Evolutionary conservation across 1,140 invertebrate genomes (phyloP).

Genomic region (Apocrypta bakeri): DNA sequence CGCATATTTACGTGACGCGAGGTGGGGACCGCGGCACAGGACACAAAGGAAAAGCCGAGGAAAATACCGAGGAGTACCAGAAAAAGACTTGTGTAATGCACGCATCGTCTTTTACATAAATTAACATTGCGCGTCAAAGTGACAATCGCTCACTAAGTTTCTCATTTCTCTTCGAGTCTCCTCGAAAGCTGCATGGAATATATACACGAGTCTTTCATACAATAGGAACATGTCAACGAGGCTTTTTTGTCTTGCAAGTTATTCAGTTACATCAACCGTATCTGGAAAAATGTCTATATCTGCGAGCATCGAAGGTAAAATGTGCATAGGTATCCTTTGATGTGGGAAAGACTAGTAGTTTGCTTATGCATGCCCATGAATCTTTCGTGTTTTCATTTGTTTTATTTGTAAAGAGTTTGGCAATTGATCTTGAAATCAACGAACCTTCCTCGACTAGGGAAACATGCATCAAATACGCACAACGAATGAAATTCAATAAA

Average conservation of each 20-base stretch:
- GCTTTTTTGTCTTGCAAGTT: neutral
- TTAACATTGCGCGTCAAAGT: conserved; percentile 41
- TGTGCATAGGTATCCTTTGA: neutral
- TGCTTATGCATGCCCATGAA: neutral
- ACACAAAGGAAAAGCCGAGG: neutral
- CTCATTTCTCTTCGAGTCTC: too few relatives aligned
- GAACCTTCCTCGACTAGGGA: too few relatives aligned
- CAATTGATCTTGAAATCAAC: too few relatives aligned
- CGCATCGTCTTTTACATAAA: conserved; percentile 45
- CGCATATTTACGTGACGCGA: too few relatives aligned
- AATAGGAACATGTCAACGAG: conserved; percentile 11
- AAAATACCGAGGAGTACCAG: neutral
- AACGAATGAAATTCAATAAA: too few relatives aligned
- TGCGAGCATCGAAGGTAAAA: neutral
- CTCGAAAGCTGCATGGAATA: neutral
- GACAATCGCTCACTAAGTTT: conserved; percentile 18
- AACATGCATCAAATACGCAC: too few relatives aligned
- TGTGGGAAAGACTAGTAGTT: neutral
- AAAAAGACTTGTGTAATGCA: conserved; percentile 39
- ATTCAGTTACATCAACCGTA: neutral
- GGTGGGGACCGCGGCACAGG: too few relatives aligned
- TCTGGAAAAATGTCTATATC: neutral
- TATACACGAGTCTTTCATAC: neutral
- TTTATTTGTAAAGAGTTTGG: too few relatives aligned
- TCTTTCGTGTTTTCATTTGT: neutral